Evolutionary conservation across 2,113 vertebrate genomes (phyloP).

Genomic region (Poecile atricapillus): DNA sequence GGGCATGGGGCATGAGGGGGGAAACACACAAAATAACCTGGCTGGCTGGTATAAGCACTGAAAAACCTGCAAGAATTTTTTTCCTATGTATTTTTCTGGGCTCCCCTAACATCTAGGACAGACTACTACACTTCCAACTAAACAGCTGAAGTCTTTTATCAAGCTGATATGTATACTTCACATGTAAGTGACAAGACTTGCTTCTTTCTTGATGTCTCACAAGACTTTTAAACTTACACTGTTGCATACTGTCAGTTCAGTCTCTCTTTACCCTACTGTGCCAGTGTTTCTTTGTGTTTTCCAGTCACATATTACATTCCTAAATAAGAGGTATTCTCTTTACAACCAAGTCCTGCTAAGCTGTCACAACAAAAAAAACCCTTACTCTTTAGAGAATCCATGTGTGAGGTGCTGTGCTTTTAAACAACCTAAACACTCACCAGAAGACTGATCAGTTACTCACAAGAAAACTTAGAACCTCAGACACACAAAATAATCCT

Average conservation of each 20-base stretch:
- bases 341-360: not conserved
- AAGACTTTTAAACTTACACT: not conserved
- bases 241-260: not conserved
- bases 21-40: not conserved
- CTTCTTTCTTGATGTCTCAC: not conserved
- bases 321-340: not conserved
- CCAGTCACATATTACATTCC: not conserved
- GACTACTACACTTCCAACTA: not conserved
- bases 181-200: not conserved
- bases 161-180: not conserved
- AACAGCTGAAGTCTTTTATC: not conserved
- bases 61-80: not conserved
- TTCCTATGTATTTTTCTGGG: not conserved
- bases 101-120: not conserved
- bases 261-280: not conserved
- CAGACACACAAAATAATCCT: not conserved
- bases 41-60: not conserved
- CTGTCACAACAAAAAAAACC: not conserved
- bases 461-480: not conserved
- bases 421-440: not conserved
- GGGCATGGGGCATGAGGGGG: rapidly evolving
- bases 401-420: not conserved
- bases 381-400: not conserved
- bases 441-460: not conserved
- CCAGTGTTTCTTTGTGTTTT: not conserved